These are phyloP conservation scores for Tenualosa thibaudeaui DNA, from an alignment of 2,797 vertebrate genomes.

Conservation along the genomic window DNA sequence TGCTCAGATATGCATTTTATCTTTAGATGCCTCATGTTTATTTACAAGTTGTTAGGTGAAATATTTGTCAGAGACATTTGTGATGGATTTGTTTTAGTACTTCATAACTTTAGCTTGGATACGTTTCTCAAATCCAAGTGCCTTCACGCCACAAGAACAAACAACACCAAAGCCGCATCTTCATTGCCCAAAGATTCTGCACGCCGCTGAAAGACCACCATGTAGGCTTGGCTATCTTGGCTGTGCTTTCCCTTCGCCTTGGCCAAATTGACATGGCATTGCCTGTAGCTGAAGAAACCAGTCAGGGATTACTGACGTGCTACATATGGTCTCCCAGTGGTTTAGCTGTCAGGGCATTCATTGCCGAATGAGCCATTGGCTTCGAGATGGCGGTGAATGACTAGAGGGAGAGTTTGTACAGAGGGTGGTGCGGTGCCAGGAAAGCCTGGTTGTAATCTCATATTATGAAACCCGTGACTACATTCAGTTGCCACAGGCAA, in stretches of 20 bases:
- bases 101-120: background rate
- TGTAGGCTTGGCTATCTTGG: background rate
- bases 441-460: background rate
- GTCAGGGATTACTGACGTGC: background rate
- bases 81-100: background rate
- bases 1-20: background rate
- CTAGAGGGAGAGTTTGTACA: background rate
- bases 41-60: background rate
- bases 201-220: background rate
- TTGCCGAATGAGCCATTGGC: background rate
- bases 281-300: background rate
- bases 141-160: background rate
- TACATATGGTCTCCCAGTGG: background rate
- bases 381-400: background rate
- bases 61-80: background rate
- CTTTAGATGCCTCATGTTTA: background rate
- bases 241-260: background rate
- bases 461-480: slow-evolving; percentile 5
- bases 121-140: background rate
- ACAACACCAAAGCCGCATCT: background rate
- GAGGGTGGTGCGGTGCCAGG: background rate
- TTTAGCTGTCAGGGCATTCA: background rate
- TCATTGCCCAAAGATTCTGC: background rate
- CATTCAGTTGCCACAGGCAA: background rate
- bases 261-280: background rate